Percentiles rank a stretch among this genome's conserved stretches.
These are phyloP conservation scores for Drosophila mayaguana DNA, from an alignment of 2,888 invertebrate species.

Conservation along the genomic window DNA sequence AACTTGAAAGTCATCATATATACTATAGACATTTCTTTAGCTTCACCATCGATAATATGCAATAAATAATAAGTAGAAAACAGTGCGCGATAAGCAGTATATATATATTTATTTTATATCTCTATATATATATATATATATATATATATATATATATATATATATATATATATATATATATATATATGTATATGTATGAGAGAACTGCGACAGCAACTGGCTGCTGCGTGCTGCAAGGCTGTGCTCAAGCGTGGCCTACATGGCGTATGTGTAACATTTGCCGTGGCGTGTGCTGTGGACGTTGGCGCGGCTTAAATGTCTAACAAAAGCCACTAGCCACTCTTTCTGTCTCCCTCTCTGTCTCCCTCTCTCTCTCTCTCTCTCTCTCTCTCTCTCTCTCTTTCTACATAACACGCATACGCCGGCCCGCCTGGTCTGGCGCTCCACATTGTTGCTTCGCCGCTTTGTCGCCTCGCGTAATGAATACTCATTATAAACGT, in stretches of 20 bases:
- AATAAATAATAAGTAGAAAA: slow-evolving; percentile 28
- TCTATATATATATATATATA: not conserved
- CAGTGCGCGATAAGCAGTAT: slow-evolving; percentile 11
- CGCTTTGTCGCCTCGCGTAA: slow-evolving; percentile 40
- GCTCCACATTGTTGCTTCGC: slow-evolving; percentile 36
- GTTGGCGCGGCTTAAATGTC: slow-evolving; percentile 40
- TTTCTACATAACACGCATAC: slow-evolving; percentile 10
- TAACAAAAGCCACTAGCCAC: slow-evolving; percentile 46
- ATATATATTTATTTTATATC: no score
- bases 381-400: not conserved
- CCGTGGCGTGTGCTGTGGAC: slow-evolving; percentile 20
- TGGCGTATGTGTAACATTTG: slow-evolving; percentile 67
- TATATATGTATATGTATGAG: not conserved
- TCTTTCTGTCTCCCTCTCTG: not conserved
- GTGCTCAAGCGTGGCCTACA: slow-evolving; percentile 38
- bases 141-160: not conserved
- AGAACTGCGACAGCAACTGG: not conserved
- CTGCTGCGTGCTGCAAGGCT: slow-evolving; percentile 1
- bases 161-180: not conserved
- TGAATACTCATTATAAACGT: slow-evolving; percentile 73
- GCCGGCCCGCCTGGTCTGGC: slow-evolving; percentile 16
- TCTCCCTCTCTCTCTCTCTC: not conserved
- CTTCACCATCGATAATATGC: slow-evolving; percentile 16
- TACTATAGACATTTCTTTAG: not conserved
- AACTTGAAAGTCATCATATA: not conserved